Base-by-base conservation (phyloP, 1,140 invertebrate species). In the Bombus affinis region DNA sequence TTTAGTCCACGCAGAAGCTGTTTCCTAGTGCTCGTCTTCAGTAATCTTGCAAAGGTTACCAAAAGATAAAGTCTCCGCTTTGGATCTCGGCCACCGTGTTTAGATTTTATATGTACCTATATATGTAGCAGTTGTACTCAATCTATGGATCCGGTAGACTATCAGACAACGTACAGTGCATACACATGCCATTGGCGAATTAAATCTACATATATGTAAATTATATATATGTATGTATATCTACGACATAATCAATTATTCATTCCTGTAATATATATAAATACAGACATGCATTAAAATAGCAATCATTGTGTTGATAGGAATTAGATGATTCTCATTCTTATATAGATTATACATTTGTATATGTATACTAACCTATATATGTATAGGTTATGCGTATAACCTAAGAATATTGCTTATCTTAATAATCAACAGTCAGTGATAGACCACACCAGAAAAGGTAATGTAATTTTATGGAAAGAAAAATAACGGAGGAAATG, bases 61-160 rank as follows among this genome's bases (percentile, higher is more conserved):
- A 44, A 80, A 80, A 71, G 68, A 66, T 47, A 70, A 82, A 47
- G 42, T 59, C 42, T 65, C 18, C 47, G 3, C 42, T 68, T 80
- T 85, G 68, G 76, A 85, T 65, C 57, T 15, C 25, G 32, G 68
- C 68, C 83, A 85, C 76, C 39, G 83, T 85, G 68, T 85, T 85
- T 79, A 37, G 57, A 65, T 85, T 47, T 65, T 62, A 28, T 73
- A 15, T 32, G 32, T 25, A 66, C 28, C 32, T 83, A 68, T 35
- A 66, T n/a, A 53, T 47, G 13, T 25, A 25, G 35, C 83, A 85
- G 83, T 80, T 71, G 83, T 72, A 80, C 83, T 85, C 83, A 80
- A 85, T 73, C 53, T 62, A 68, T 32, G 83, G 76, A 72, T 80
- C 77, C 83, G 39, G 32, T 12, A 62, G 5, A 1, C 42, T 35